phyloP scores from a whole-genome alignment of 92 coral and sea anemone species.

The Scolanthus callimorphus region DNA sequence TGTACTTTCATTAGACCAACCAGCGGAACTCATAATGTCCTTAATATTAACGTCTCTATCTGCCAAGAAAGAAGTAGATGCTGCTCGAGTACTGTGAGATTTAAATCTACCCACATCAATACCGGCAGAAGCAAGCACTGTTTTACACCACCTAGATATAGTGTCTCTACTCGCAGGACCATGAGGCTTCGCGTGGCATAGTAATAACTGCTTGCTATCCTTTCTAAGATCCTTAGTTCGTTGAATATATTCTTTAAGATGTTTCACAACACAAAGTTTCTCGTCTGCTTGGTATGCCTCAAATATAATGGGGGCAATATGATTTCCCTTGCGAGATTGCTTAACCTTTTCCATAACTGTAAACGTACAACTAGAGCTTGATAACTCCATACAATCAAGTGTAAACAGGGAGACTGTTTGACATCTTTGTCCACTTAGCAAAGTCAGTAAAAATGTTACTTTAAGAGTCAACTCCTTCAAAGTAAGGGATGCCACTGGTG shows the following conservation, averaged over 20 bases:
- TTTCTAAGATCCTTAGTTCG: conserved; percentile 10
- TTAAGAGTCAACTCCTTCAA: conserved; percentile 27
- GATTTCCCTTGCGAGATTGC: conserved; percentile 34
- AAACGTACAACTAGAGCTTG: conserved; percentile 13
- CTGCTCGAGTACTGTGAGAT: conserved; percentile 18
- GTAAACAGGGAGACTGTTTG: conserved; percentile 20
- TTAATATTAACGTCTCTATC: conserved; percentile 3
- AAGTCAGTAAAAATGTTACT: conserved; percentile 16
- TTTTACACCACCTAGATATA: conserved; percentile 25
- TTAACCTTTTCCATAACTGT: conserved; percentile 18
- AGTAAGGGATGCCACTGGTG: background rate
- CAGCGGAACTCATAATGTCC: no score
- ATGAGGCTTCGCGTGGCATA: conserved; percentile 24
- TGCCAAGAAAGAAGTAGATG: conserved; percentile 18
- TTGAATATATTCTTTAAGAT: no score
- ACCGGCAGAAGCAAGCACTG: conserved; percentile 2
- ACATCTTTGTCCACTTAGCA: conserved; percentile 32
- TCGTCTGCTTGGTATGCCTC: conserved; percentile 12
- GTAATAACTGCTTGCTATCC: no score
- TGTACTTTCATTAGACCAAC: no score
- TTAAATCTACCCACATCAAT: conserved; percentile 3
- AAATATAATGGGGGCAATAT: conserved; percentile 36
- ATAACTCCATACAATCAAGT: conserved; percentile 14
- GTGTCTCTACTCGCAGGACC: conserved; percentile 22
- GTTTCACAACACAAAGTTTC: no score